These are phyloP conservation scores for Setipinna tenuifilis DNA, from an alignment of 2,797 vertebrate genomes.

Conservation along the genomic window DNA sequence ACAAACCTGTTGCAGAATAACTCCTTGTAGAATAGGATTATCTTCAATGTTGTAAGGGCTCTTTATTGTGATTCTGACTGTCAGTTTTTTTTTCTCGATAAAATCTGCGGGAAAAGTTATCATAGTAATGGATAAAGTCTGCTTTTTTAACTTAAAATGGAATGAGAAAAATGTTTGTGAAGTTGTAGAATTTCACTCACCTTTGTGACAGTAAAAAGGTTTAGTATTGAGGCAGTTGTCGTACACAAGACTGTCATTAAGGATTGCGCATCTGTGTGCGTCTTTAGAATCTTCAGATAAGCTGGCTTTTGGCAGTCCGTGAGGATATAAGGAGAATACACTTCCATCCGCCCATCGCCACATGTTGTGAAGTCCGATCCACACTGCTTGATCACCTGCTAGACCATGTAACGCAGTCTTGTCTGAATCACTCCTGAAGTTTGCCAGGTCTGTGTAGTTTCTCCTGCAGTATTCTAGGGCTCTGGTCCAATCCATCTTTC, in stretches of 20 bases:
- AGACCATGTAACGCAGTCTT: neutral
- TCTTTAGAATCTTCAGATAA: no score
- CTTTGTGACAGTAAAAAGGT: neutral
- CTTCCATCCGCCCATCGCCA: neutral
- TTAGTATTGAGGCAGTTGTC: neutral
- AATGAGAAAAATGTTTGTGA: neutral
- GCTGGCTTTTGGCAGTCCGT: no score
- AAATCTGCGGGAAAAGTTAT: neutral
- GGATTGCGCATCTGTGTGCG: no score
- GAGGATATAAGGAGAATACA: neutral
- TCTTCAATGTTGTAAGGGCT: neutral
- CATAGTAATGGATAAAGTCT: neutral
- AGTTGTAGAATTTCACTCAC: neutral
- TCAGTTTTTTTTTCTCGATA: neutral
- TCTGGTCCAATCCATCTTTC: neutral
- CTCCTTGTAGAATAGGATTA: neutral
- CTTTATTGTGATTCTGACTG: neutral
- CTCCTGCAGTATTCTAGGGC: neutral
- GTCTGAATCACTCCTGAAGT: neutral
- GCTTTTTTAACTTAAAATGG: neutral
- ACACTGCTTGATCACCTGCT: neutral
- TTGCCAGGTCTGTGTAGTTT: conserved; percentile 5
- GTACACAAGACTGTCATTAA: neutral
- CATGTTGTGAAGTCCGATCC: conserved; percentile 8
- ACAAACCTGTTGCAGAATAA: neutral